Base-by-base conservation (phyloP, 1,140 invertebrate genomes). In the Calephelis nemesis region DNA sequence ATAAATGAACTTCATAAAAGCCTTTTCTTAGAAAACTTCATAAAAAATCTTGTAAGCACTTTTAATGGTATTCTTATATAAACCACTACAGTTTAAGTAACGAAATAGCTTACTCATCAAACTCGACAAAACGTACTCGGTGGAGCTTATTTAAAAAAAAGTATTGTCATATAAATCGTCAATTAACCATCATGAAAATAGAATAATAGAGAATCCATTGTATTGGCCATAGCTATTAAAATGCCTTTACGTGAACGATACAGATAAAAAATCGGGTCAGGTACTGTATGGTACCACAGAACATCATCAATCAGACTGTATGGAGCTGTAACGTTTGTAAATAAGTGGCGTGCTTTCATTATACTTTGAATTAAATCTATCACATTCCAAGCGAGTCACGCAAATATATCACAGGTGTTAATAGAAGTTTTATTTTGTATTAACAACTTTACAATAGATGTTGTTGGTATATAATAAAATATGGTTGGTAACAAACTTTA, bases 221-320 rank as follows among this genome's bases (percentile, higher is more conserved):
- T 60, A 39, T 39, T 39, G 19, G 30, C 30, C 39, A 12, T 40
- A 60, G 30, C 54, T 60, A 60, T 60, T 60, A 60, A 60, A 60
- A 60, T 60, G 11, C 54, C 54, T 60, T 60, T 40, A 60, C 54
- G 54, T 60, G 30, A 39, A 11, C 54, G 30, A 60, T 40, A 60
- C 39, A 60, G 54, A 60, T 60, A 60, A 60, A 60, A 60, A 60
- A 60, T 60, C 30, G 54, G 12, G 54, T 40, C 54, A 60, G 54
- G 58, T n/a, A 60, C 58, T 60, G 58, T 60, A 30, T 60, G 58
- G 58, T 60, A 60, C 58, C 58, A 42, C 58, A 40, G 39, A 60
- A 11, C n/a, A 60, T 60, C 58, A 60, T 60, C 12, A 60, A 42
- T 60, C 58, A 60, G 40, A 39, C 39, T 40, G 30, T 60, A 40